Evolutionary conservation across 1,140 invertebrate genomes (phyloP).

Genomic region (Stratiolaelaps scimitus): DNA sequence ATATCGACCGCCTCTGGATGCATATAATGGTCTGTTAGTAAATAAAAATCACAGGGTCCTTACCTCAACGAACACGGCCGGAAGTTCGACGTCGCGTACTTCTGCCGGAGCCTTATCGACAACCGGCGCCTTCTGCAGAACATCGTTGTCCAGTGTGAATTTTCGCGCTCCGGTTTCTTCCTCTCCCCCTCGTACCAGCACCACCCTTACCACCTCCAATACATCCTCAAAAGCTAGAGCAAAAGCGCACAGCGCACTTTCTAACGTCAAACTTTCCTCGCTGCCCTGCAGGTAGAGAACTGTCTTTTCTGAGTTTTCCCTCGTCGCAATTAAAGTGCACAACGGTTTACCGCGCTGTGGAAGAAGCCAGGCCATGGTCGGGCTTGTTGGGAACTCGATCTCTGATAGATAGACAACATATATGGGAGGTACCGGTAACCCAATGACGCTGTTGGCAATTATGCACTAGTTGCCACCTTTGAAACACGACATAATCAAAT

Average conservation of each 20-base stretch:
- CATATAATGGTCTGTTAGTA: too few relatives aligned
- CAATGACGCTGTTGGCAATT: too few relatives aligned
- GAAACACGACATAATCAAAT: too few relatives aligned
- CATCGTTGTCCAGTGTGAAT: neutral
- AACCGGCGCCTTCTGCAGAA: neutral
- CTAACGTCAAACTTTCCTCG: neutral
- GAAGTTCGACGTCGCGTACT: neutral
- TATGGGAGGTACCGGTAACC: too few relatives aligned
- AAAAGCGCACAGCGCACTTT: neutral
- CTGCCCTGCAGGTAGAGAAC: neutral
- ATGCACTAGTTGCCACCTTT: too few relatives aligned
- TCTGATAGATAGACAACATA: too few relatives aligned
- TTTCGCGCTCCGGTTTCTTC: neutral
- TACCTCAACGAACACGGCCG: neutral
- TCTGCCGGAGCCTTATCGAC: neutral
- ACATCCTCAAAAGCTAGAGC: neutral
- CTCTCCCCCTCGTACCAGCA: neutral
- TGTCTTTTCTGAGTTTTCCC: neutral
- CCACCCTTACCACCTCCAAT: neutral
- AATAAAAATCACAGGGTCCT: neutral
- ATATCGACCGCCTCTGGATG: neutral
- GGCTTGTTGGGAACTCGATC: too few relatives aligned
- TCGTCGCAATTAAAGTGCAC: slow-evolving; percentile 10
- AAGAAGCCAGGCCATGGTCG: neutral
- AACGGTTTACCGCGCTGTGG: slow-evolving; percentile 10